Evolutionary conservation across 2,113 vertebrate species (phyloP), one percentile per base, ranked within the genome.

Genomic region (Urocitellus parryii): DNA sequence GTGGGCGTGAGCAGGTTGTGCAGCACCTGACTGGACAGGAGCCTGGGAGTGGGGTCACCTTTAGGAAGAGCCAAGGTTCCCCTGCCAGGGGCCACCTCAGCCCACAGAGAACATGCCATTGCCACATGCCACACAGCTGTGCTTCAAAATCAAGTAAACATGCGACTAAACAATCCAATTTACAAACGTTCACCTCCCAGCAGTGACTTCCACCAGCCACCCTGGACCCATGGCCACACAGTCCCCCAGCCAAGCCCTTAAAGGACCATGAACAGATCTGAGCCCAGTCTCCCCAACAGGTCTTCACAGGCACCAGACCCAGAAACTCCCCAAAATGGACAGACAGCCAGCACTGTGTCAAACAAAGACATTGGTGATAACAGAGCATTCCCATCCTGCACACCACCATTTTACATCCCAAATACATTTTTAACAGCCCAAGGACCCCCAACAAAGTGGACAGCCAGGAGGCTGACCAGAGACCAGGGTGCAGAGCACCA

Each of bases 61-160:
- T n/a, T 7, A 2, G 6, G 18, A 12, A 12, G n/a, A 42, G 5
- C 4, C 37, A 24, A 9, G 9, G 56, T 4, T 2, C 4, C 42
- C 5, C 39, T 42, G 9, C 22, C 48, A 20, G 51, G 25, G 6
- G 12, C 34, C 20, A 48, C 34, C 24, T 37, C 4, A 18, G 12
- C 56, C 48, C 1, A 1, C 2, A 63, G 76, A 14, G 18, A 11
- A 39, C 17, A 0, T 7, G 37, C 34, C n/a, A 13, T 8, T 22
- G 3, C 14, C 39, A 32, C 22, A 7, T 0, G 16, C 51, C 42
- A 45, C 22, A 4, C 0, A 22, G 3, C 12, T 13, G 70, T 17
- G 7, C 45, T 4, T 68, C 74, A 5, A 27, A 39, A 22, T 6
- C 7, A 32, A 27, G 22, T 5, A 8, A 67, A 48, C 8, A 5